Evolutionary conservation across 2,888 invertebrate genomes (phyloP).

Genomic region (Laspeyria flexula): DNA sequence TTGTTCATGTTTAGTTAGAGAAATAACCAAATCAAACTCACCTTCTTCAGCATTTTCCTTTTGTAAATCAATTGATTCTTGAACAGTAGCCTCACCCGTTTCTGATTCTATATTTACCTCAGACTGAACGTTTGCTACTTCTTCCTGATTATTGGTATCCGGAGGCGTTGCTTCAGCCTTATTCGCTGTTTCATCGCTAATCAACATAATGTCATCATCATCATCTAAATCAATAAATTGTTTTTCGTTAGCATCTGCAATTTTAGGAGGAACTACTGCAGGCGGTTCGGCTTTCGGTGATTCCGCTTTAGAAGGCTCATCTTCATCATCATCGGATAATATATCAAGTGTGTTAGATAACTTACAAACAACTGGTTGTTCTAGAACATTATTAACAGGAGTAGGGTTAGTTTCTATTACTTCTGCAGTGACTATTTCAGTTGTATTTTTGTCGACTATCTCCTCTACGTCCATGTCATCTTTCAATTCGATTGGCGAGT

Average conservation of each 20-base stretch:
- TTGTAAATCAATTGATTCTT: slow-evolving; percentile 22
- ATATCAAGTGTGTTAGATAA: slow-evolving; percentile 74
- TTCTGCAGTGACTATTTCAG: slow-evolving; percentile 3
- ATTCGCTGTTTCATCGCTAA: slow-evolving; percentile 63
- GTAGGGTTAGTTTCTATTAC: slow-evolving; percentile 4
- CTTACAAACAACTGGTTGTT: slow-evolving; percentile 54
- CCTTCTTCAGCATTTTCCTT: slow-evolving; percentile 40
- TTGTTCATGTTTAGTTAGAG: background rate
- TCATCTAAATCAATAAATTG: slow-evolving; percentile 71
- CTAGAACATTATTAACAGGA: slow-evolving; percentile 20
- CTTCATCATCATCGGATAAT: slow-evolving; percentile 78
- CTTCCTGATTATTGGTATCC: slow-evolving; percentile 24
- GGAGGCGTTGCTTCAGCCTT: slow-evolving; percentile 32
- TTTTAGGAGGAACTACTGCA: slow-evolving; percentile 3
- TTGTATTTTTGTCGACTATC: slow-evolving; percentile 13
- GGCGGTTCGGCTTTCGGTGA: slow-evolving; percentile 12
- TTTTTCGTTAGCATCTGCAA: slow-evolving; percentile 45
- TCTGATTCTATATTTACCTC: slow-evolving; percentile 28
- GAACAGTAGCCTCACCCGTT: slow-evolving; percentile 30
- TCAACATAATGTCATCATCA: slow-evolving; percentile 78
- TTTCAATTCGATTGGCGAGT: slow-evolving; percentile 23
- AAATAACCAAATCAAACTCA: slow-evolving; percentile 22
- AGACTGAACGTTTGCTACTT: slow-evolving; percentile 12
- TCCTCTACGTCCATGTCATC: slow-evolving; percentile 33
- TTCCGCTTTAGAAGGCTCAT: slow-evolving; percentile 47